phyloP scores from a whole-genome alignment of 2,797 vertebrate species.

The Galago senegalensis region DNA sequence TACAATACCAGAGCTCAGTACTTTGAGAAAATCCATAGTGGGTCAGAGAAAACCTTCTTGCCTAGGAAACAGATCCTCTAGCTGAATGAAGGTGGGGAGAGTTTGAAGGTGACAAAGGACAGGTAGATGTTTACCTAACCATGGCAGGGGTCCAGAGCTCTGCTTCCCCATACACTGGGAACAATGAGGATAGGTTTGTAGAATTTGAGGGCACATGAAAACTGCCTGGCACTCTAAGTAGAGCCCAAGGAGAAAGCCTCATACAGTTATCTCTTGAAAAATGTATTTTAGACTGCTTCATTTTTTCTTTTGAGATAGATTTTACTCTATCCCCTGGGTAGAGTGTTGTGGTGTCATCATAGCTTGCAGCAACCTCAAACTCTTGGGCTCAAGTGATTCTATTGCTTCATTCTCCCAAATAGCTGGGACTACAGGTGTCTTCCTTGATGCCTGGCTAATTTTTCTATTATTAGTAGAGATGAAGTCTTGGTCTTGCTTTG shows the following conservation, averaged over 20 bases:
- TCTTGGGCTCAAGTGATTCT: no score
- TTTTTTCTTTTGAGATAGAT: no score
- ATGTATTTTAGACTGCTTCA: not conserved
- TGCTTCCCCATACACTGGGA: not conserved
- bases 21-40: not conserved
- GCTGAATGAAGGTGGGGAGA: not conserved
- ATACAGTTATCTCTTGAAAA: not conserved
- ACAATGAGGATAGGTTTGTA: not conserved
- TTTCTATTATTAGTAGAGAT: no score
- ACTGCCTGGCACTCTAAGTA: not conserved
- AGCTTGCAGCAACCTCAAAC: no score
- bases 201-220: not conserved
- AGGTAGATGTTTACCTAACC: not conserved
- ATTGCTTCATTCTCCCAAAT: no score
- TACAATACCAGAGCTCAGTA: not conserved
- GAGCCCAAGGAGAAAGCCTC: not conserved
- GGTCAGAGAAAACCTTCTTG: not conserved
- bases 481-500: no score
- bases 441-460: no score
- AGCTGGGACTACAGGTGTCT: no score
- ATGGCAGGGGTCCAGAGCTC: not conserved
- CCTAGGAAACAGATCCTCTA: not conserved
- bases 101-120: not conserved
- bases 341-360: no score
- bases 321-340: no score